Base-by-base conservation (phyloP, 2,113 vertebrate genomes). In the Origma solitaria region DNA sequence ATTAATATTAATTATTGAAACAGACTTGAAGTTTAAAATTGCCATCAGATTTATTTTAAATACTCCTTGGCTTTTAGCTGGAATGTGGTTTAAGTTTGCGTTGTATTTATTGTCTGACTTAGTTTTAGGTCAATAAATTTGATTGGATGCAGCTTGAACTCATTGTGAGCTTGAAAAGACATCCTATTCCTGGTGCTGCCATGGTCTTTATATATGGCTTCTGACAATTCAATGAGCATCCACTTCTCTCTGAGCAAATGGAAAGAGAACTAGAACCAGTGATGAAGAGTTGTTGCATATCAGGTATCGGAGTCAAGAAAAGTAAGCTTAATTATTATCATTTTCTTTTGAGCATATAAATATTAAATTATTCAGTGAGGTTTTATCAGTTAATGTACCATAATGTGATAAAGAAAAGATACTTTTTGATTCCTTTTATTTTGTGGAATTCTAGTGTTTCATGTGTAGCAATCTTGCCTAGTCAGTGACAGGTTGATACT, bases 1-100 rank as follows among this genome's bases (percentile, higher is more conserved):
- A 92, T 89, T 95, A 78, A 70, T 85, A 91, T 85, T 92, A 95
- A 92, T 96, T 94, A 88, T 62, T 95, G 49, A 94, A 92, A 76
- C 1, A 54, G 47, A 61, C n/a, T 65, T 93, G 28, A 85, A 68
- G n/a, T 92, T 92, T 73, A 91, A 82, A 89, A 61, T 58, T 68
- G 40, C 49, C 61, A 58, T 38, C 70, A 82, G 31, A 79, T 78
- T 90, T 89, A 54, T 83, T 85, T 91, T 68, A 82, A 71, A 75
- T 30, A 47, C 5, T 91, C 13, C 22, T 65, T 85, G 65, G 50
- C n/a, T 88, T 89, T 86, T 80, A 87, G 38, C 30, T 71, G 33
- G 31, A 66, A 49, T 83, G n/a, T 37, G 37, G 15, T 69, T 87
- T 56, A 49, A 7, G n/a, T 81, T 72, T 95, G 30, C 64, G 35